Evolutionary conservation across 2,888 invertebrate species (phyloP), one percentile per base, ranked within the genome.

Genomic region (Oscheius myriophilus): DNA sequence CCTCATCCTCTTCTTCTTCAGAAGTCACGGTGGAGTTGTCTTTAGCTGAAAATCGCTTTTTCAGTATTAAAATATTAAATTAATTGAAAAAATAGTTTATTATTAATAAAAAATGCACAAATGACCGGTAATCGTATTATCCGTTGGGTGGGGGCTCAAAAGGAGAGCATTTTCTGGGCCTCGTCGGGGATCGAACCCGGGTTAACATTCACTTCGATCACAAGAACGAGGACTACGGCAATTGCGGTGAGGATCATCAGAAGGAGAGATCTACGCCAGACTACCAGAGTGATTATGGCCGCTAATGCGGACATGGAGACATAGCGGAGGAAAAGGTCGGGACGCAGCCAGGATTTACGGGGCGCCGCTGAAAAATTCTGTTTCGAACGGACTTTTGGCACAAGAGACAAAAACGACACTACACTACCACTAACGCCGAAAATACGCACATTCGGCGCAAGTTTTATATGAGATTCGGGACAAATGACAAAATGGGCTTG

Each of bases 251-350:
- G 69, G 45, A 79, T 18, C 59, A 72, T 70, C 41, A 80, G 70
- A 43, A 74, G 52, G 23, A 67, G 53, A n/a, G 78, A 78, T 57
- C 73, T 69, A 33, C 74, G 72, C 70, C 73, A 74, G 57, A 82
- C 69, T 51, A 84, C 77, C 70, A 84, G 80, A 23, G 74, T 69
- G 62, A 82, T 73, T 41, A 80, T 77, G 41, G 68, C 52, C 46
- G 79, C 67, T n/a, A 84, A 75, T 39, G 83, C 74, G 18, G 73
- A 63, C 64, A 81, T 68, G 21, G 84, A 70, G 33, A 82, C 69
- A 23, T 72, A 45, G 45, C 79, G 76, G 39, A 84, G 80, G 42
- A 80, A 67, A 42, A 68, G 71, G 51, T 77, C 81, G n/a, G 83
- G 79, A 23, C 73, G 73, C 41, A 82, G 59, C 57, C 67, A 68